Evolutionary conservation across 2,888 invertebrate species (phyloP).

Genomic region (Ischnus inquisitorius): DNA sequence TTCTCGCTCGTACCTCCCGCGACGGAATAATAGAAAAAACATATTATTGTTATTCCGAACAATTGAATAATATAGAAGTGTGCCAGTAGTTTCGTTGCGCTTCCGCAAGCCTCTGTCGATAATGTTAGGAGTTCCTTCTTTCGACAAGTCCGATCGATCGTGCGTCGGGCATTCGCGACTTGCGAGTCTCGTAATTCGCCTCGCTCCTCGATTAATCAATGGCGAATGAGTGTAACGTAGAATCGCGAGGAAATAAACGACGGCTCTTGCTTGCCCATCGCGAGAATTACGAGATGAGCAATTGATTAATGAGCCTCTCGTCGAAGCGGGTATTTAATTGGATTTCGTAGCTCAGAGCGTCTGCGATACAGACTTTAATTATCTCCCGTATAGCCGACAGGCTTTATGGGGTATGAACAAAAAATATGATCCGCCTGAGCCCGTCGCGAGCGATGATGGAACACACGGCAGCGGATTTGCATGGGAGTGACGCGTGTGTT

Average conservation of each 20-base stretch:
- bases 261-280: not conserved
- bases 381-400: not conserved
- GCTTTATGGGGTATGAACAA: not conserved
- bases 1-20: not conserved
- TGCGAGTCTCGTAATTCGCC: not conserved
- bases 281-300: not conserved
- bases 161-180: not conserved
- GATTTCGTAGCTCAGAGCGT: not conserved
- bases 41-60: not conserved
- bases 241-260: not conserved
- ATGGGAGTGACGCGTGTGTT: conserved; percentile 53
- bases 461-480: conserved; percentile 31
- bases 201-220: not conserved
- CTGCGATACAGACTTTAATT: not conserved
- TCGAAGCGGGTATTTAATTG: not conserved
- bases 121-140: not conserved
- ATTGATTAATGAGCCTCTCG: not conserved
- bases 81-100: too few species aligned
- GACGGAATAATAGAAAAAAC: not conserved
- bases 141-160: not conserved
- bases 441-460: conserved; percentile 13
- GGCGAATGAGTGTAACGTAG: not conserved
- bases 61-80: not conserved
- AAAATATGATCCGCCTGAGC: conserved; percentile 4
- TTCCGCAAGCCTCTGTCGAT: too few species aligned